Conservation (phyloP, 2,113 vertebrate species). For the Serinus canaria region DNA sequence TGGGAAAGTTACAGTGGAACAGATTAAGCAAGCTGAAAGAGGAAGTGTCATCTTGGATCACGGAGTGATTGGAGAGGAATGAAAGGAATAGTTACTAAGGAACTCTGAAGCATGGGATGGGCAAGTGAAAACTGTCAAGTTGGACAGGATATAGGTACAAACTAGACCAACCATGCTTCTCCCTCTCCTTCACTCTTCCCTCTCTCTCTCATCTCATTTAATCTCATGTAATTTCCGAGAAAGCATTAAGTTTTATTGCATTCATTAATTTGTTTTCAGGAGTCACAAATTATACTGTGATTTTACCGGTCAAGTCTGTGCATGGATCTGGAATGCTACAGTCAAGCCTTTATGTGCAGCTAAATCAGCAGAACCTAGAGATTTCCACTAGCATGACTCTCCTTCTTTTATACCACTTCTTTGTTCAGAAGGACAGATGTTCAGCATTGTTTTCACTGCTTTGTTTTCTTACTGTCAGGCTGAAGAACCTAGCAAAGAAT, state of each 20-base stretch:
- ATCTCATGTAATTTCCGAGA: neutral
- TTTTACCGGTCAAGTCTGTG: slow-evolving; percentile 4
- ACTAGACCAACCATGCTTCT: neutral
- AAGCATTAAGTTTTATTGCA: neutral
- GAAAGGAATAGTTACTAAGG: neutral
- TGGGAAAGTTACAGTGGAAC: neutral
- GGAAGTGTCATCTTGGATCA: neutral
- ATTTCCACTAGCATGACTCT: neutral
- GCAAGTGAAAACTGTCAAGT: neutral
- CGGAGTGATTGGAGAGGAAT: neutral
- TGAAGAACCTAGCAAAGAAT: neutral
- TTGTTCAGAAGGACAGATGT: neutral
- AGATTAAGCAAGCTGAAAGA: neutral
- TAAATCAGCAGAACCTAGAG: neutral
- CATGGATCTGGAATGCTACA: neutral
- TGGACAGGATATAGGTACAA: neutral
- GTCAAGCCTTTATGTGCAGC: neutral
- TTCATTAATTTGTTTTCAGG: slow-evolving; percentile 11
- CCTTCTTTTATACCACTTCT: neutral
- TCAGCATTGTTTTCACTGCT: neutral
- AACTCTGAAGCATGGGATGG: neutral
- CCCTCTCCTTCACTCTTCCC: neutral
- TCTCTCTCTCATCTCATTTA: neutral
- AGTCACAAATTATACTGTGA: neutral
- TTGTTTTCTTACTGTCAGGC: neutral